Percentiles rank a stretch among this genome's conserved stretches.
Evolutionary conservation across 2,797 vertebrate genomes (phyloP).

Genomic region (Falco novaeseelandiae): DNA sequence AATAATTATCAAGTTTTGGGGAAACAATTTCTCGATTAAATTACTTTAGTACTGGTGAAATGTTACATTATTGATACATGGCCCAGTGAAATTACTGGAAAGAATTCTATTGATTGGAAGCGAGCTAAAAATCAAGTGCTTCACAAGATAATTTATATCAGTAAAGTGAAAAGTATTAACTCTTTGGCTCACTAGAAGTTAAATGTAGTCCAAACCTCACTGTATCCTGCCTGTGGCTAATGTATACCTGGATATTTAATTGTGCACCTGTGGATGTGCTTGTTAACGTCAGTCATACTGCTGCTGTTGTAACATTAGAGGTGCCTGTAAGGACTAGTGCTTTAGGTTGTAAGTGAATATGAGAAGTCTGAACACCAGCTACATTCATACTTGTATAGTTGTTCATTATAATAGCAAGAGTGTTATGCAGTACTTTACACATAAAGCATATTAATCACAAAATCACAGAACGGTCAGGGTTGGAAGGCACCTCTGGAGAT

Average conservation of each 20-base stretch:
- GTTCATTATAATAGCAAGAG: background rate
- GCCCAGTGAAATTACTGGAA: background rate
- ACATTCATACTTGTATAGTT: background rate
- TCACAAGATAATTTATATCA: background rate
- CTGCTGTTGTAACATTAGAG: background rate
- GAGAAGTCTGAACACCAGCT: background rate
- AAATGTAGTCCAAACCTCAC: background rate
- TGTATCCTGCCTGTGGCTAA: background rate
- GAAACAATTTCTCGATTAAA: background rate
- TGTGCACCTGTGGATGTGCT: background rate
- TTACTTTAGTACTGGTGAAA: background rate
- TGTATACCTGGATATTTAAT: background rate
- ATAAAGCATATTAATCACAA: background rate
- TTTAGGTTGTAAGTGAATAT: background rate
- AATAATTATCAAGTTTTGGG: background rate
- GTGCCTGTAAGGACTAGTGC: background rate
- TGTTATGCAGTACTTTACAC: background rate
- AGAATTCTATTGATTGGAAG: background rate
- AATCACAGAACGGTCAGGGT: too few relatives aligned
- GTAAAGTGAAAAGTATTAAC: background rate
- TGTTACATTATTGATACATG: background rate
- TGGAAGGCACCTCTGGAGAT: too few relatives aligned
- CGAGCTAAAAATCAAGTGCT: background rate
- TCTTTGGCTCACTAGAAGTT: background rate
- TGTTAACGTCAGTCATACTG: background rate